Evolutionary conservation across 2,797 vertebrate genomes (phyloP).

Genomic region (Anguilla megastoma): DNA sequence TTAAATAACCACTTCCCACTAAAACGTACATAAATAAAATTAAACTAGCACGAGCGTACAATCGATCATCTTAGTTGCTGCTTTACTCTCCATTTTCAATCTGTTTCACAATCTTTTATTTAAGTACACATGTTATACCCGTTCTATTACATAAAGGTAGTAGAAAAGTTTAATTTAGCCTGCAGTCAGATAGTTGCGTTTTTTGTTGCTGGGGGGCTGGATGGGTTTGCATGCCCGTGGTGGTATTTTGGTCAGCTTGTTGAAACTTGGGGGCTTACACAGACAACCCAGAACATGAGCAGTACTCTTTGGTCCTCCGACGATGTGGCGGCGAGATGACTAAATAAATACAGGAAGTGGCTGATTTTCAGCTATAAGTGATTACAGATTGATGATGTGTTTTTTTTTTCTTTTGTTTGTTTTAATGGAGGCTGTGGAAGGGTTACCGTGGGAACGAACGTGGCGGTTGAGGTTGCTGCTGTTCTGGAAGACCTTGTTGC

Average conservation of each 20-base stretch:
- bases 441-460: slow-evolving; percentile 89
- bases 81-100: background rate
- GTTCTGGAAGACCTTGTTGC: slow-evolving; percentile 96
- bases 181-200: background rate
- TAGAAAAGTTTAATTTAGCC: background rate
- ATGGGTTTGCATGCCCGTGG: background rate
- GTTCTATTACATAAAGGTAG: background rate
- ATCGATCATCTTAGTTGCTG: background rate
- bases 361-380: background rate
- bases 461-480: slow-evolving; percentile 99
- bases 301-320: background rate
- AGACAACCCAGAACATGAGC: background rate
- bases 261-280: background rate
- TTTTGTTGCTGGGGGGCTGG: too few species aligned
- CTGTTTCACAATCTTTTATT: background rate
- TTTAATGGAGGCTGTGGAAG: too few species aligned
- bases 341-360: background rate
- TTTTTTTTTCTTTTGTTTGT: background rate
- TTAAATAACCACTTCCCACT: background rate
- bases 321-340: background rate
- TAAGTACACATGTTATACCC: background rate
- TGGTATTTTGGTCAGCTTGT: background rate
- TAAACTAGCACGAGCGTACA: background rate
- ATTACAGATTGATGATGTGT: slow-evolving; percentile 5
- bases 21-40: background rate